Base-by-base conservation (phyloP, 2,113 vertebrate genomes). In the Silurus glanis region DNA sequence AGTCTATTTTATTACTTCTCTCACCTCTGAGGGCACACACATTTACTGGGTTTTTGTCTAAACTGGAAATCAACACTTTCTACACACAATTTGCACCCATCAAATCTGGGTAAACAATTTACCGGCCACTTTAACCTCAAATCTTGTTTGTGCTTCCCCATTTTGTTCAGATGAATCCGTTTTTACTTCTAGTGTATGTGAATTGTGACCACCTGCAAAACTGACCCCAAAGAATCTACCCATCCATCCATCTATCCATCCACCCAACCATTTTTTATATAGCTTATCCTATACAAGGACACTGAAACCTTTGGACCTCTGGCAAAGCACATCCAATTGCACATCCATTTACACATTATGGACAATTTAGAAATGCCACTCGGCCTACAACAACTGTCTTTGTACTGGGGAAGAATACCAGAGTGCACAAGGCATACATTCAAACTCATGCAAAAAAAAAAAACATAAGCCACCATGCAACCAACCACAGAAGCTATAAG, bases 1-100 rank as follows among this genome's bases (percentile, higher is more conserved):
- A 72, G 14, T 56, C 83, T 23, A 12, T 28, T 80, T 61, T 80
- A 80, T 45, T 37, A 21, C 78, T 59, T 69, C 51, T 69, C 75
- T 86, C 6, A 59, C 62, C 78, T 59, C 25, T 10, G 5, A 80
- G 78, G 78, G 5, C 17, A 78, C 75, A 8, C 12, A 56, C 75
- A 78, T 78, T 78, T 56, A 78, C 75, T 56, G 23, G 13, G 12
- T 5, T n/a, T 75, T 78, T 25, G n/a, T 58, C n/a, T 17, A 53
- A 13, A 55, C 23, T 56, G 75, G n/a, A 78, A 78, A 78, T 58
- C 51, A 55, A 5, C 74, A 16, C 49, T 55, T 2, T n/a, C 10
- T 76, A 37, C 51, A 25, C 1, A 56, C 76, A 17, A 49, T 13
- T 71, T 71, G 25, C 14, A 45, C 67, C 28, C 28, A 17, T 4